Conservation (phyloP, 2,797 vertebrate species). For the Chanos chanos region DNA sequence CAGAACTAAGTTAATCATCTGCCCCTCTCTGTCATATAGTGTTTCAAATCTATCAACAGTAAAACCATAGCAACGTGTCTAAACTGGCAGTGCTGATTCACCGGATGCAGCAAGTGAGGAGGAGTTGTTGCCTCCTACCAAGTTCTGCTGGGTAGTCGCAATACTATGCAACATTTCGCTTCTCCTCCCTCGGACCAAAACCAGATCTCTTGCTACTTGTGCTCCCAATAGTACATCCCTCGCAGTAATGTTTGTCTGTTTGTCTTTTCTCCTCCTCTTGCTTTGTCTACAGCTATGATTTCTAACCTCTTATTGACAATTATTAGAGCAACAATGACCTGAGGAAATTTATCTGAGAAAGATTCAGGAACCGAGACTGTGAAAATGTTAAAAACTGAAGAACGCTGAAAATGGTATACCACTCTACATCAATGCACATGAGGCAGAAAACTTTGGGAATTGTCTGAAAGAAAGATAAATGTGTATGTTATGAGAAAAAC, state of each 20-base stretch:
- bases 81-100: constrained; percentile 37
- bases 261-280: neutral
- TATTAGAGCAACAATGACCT: no score
- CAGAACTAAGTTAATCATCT: neutral
- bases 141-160: constrained; percentile 25
- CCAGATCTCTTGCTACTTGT: constrained; percentile 10
- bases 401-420: no score
- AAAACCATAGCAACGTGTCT: constrained; percentile 43
- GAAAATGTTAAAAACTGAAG: no score
- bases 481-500: no score
- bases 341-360: no score
- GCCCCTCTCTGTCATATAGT: constrained; percentile 12
- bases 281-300: no score
- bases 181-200: constrained; percentile 2
- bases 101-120: constrained; percentile 19
- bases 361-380: no score
- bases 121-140: constrained; percentile 32
- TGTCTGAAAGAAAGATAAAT: no score
- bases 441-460: no score
- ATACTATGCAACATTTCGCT: constrained; percentile 14
- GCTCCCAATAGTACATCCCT: constrained; percentile 8
- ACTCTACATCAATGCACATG: no score
- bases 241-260: neutral
- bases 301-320: no score
- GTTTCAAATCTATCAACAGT: constrained; percentile 32